Evolutionary conservation across 2,113 vertebrate species (phyloP), one percentile per base, ranked within the genome.

Genomic region (Sinocyclocheilus maitianheensis): DNA sequence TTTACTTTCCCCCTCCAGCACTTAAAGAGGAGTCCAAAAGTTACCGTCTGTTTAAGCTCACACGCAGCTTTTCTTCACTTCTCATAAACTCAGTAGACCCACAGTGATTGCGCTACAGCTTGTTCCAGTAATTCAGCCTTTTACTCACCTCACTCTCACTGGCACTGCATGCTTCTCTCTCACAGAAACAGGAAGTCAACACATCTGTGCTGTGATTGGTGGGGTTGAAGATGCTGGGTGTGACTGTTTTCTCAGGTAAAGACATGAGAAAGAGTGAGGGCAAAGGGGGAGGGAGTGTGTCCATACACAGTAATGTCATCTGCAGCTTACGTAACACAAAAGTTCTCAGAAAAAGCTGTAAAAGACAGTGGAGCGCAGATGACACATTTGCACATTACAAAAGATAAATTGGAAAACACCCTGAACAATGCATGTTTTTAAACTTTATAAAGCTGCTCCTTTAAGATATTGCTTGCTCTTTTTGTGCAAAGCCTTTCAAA

Each of bases 181-280:
- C 43, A 63, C 37, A 86, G 92, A 91, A 89, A 92, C 93, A 95
- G 94, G 94, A 95, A 95, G 92, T 93, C 60, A 84, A 92, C 89
- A 89, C 89, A 89, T 60, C 13, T 30, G 62, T 72, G 34, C 87
- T 86, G 77, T 86, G 91, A 95, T 95, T 95, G 95, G 95, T 85
- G 87, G 86, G 89, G 48, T 65, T 16, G 77, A 51, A 90, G 60
- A 46, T 75, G 75, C 82, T 60, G 93, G 94, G 94, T 95, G 95
- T 95, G 94, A 93, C 92, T 88, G 82, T 76, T 48, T 55, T 87
- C 87, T 85, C 84, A 88, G 91, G 83, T 93, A 95, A 94, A 92
- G 89, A 77, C 80, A 88, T 84, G 87, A 60, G n/a, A 77, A 91
- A 89, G 53, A 55, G 55, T 85, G 75, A 87, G 63, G 87, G 16